phyloP scores from a whole-genome alignment of 1,140 invertebrate species.

The Philotrypesis tridentata region DNA sequence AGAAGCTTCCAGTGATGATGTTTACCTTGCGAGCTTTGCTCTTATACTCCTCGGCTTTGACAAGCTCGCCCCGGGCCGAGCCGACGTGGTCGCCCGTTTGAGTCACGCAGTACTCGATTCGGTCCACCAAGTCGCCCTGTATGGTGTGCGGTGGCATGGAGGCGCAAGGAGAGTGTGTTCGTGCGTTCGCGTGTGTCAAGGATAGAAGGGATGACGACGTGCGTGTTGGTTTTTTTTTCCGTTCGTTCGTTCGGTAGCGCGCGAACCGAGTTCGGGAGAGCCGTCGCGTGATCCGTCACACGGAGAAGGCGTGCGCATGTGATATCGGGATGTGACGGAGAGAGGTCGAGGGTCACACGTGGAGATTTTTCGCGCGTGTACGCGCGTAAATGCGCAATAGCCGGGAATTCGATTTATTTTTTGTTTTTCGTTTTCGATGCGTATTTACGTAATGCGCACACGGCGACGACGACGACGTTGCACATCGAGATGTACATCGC shows the following conservation, averaged over 20 bases:
- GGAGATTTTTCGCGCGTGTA: slow-evolving; percentile 10
- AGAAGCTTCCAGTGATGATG: neutral
- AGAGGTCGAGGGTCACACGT: neutral
- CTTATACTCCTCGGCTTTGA: slow-evolving; percentile 87
- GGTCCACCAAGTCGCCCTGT: slow-evolving; percentile 93
- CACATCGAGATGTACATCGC: neutral
- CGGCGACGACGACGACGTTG: neutral
- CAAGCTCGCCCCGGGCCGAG: slow-evolving; percentile 84
- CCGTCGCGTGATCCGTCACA: neutral
- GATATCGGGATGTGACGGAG: slow-evolving; percentile 35
- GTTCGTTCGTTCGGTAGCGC: neutral
- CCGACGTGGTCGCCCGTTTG: slow-evolving; percentile 87
- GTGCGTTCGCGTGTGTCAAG: slow-evolving; percentile 37
- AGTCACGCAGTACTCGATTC: slow-evolving; percentile 93
- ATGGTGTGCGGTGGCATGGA: neutral
- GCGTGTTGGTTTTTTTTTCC: neutral
- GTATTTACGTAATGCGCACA: slow-evolving; percentile 17
- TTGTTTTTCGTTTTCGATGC: no score
- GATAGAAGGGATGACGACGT: slow-evolving; percentile 30
- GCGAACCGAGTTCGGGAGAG: neutral
- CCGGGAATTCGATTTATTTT: neutral
- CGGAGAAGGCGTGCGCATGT: neutral
- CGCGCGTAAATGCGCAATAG: slow-evolving; percentile 20
- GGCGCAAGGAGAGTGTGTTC: slow-evolving; percentile 33
- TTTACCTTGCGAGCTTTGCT: slow-evolving; percentile 93